A percentile compares a stretch with the other conserved stretches of the same genome.
phyloP scores from a whole-genome alignment of 2,888 invertebrate genomes.

The Osmoderma eremita region DNA sequence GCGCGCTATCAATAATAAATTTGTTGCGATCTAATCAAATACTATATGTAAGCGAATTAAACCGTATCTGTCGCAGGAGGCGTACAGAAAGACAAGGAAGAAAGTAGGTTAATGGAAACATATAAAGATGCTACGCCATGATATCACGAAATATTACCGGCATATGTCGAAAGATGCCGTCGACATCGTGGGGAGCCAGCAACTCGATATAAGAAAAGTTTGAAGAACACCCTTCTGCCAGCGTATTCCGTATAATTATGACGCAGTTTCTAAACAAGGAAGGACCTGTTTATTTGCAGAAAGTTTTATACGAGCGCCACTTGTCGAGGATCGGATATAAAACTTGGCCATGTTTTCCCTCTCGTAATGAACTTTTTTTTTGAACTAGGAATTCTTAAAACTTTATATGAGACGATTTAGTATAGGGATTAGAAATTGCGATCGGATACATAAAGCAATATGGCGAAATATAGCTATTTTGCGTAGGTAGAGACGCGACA shows the following conservation, averaged over 20 bases:
- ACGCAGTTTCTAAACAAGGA: conserved; percentile 31
- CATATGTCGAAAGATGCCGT: conserved; percentile 39
- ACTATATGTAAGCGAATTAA: conserved; percentile 26
- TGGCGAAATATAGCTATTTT: too few species aligned
- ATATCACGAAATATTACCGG: conserved; percentile 39
- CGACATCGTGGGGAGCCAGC: conserved; percentile 9
- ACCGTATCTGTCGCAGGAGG: conserved; percentile 4
- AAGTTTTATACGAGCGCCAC: conserved; percentile 29
- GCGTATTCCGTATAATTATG: conserved; percentile 28
- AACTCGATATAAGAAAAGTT: conserved; percentile 39
- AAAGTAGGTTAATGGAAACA: conserved; percentile 38
- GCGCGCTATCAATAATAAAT: conserved; percentile 15
- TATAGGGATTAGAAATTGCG: too few species aligned
- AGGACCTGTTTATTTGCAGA: conserved; percentile 32
- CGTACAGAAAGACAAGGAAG: conserved; percentile 28
- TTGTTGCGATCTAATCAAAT: conserved; percentile 19
- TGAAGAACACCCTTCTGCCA: conserved; percentile 19
- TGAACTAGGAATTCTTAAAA: conserved; percentile 12
- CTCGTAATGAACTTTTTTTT: not conserved
- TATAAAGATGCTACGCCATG: conserved; percentile 39
- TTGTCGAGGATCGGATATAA: conserved; percentile 14
- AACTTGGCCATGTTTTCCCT: conserved; percentile 11
- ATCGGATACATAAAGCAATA: too few species aligned
- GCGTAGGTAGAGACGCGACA: too few species aligned
- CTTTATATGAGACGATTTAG: conserved; percentile 10